Conservation (phyloP, 2,113 vertebrate genomes). For the Tauraco erythrolophus region DNA sequence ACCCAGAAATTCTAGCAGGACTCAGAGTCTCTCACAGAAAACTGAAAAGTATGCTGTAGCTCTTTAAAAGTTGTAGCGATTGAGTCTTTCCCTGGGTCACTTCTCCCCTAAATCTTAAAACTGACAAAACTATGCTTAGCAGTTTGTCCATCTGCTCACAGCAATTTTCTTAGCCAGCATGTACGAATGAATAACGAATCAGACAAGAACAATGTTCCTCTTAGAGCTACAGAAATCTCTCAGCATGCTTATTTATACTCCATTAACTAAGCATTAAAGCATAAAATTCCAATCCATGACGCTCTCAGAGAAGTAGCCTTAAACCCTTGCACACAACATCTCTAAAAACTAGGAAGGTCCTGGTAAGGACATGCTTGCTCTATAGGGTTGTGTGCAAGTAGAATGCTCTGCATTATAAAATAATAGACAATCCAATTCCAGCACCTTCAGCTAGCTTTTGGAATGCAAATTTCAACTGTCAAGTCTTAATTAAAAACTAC, state of each 20-base stretch:
- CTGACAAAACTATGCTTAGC: neutral
- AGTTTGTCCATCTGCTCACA: neutral
- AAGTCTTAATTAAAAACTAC: constrained; percentile 81
- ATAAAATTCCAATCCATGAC: constrained; percentile 34
- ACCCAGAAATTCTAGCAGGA: neutral
- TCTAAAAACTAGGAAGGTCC: neutral
- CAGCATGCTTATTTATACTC: constrained; percentile 34
- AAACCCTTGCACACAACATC: neutral
- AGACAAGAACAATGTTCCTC: constrained; percentile 8
- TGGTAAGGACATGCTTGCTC: neutral
- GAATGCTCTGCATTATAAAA: neutral
- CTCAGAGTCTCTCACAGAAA: neutral
- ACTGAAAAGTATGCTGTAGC: neutral
- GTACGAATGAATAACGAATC: constrained; percentile 21
- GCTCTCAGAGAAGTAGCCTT: neutral
- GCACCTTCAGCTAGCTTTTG: constrained; percentile 73
- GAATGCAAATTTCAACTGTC: constrained; percentile 83
- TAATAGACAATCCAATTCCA: constrained; percentile 57
- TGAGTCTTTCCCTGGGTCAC: neutral
- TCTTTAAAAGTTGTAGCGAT: neutral
- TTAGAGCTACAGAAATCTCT: constrained; percentile 18
- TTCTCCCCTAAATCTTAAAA: neutral
- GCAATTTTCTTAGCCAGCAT: neutral
- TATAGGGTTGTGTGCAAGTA: neutral
- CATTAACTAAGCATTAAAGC: constrained; percentile 52